Evolutionary conservation across 2,797 vertebrate genomes (phyloP).

Genomic region (Gadopsis bispinosus): DNA sequence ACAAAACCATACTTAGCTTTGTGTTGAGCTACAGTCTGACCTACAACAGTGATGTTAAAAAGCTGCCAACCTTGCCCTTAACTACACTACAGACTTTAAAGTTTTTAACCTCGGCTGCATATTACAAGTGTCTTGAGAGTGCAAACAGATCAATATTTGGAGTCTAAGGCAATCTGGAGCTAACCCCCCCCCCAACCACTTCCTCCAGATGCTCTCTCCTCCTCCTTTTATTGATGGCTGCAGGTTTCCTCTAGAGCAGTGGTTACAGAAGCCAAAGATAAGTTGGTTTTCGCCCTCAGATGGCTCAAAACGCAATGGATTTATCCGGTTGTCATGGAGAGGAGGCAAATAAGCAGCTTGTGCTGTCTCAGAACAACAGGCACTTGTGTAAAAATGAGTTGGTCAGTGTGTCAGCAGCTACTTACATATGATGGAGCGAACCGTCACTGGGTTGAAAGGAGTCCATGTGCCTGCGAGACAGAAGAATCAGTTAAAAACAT

Average conservation of each 20-base stretch:
- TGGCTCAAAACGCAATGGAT: constrained; percentile 33
- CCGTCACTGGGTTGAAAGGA: constrained; percentile 97
- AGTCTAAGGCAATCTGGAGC: constrained; percentile 27
- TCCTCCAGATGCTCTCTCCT: constrained; percentile 23
- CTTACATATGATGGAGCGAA: constrained; percentile 97
- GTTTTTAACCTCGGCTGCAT: constrained; percentile 28
- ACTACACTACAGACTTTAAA: constrained; percentile 17
- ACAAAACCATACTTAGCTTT: neutral
- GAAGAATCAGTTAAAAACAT: constrained; percentile 35
- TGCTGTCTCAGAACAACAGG: constrained; percentile 22
- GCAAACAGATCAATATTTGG: constrained; percentile 57
- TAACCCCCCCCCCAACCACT: constrained; percentile 15
- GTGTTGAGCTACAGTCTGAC: neutral
- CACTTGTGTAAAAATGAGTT: constrained; percentile 9
- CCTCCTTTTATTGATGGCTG: constrained; percentile 45
- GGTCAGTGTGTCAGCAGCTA: constrained; percentile 47
- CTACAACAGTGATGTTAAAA: neutral
- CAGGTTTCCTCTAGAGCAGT: constrained; percentile 56
- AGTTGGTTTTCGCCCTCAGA: constrained; percentile 29
- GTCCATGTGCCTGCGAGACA: constrained; percentile 94
- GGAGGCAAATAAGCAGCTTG: constrained; percentile 49
- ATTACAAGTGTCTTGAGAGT: neutral
- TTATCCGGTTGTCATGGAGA: constrained; percentile 55
- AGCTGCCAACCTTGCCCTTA: neutral
- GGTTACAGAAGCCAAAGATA: constrained; percentile 26